phyloP scores from a whole-genome alignment of 2,888 invertebrate species.

The Octodonta nipae region DNA sequence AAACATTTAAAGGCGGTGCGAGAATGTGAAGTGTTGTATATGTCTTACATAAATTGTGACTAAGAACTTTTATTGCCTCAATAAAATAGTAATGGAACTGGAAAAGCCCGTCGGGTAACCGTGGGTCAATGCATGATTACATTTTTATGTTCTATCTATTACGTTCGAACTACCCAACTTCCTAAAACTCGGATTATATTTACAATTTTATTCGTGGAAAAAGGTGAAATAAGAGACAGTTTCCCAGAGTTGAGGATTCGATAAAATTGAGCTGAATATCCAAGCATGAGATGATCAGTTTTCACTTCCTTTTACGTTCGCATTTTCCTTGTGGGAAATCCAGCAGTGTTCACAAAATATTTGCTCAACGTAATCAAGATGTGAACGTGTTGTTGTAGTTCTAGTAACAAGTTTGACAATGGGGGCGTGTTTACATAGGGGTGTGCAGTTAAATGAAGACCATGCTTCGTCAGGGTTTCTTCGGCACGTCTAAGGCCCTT shows the following conservation, averaged over 20 bases:
- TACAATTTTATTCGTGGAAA: conserved; percentile 5
- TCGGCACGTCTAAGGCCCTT: too few species aligned
- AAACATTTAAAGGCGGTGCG: conserved; percentile 29
- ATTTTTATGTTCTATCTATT: conserved; percentile 9
- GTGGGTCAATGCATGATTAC: conserved; percentile 8
- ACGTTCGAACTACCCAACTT: conserved; percentile 7
- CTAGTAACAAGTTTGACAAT: too few species aligned
- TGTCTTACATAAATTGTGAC: conserved; percentile 31
- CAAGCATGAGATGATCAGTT: conserved; percentile 1
- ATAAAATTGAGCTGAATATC: background rate
- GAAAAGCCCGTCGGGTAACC: conserved; percentile 8
- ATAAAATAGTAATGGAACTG: conserved; percentile 32
- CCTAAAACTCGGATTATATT: conserved; percentile 4
- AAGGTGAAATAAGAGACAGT: too few species aligned
- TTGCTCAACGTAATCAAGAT: too few species aligned
- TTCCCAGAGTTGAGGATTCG: too few species aligned
- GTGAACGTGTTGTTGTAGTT: too few species aligned
- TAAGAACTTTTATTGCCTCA: conserved; percentile 33
- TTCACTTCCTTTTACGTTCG: background rate
- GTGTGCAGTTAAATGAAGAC: too few species aligned
- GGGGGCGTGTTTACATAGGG: too few species aligned
- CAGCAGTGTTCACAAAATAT: too few species aligned
- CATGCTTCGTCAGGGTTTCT: too few species aligned
- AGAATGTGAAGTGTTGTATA: conserved; percentile 29
- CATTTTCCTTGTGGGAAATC: background rate